These are phyloP conservation scores for Monodelphis domestica DNA, from an alignment of 2,797 vertebrate species.

Conservation along the genomic window DNA sequence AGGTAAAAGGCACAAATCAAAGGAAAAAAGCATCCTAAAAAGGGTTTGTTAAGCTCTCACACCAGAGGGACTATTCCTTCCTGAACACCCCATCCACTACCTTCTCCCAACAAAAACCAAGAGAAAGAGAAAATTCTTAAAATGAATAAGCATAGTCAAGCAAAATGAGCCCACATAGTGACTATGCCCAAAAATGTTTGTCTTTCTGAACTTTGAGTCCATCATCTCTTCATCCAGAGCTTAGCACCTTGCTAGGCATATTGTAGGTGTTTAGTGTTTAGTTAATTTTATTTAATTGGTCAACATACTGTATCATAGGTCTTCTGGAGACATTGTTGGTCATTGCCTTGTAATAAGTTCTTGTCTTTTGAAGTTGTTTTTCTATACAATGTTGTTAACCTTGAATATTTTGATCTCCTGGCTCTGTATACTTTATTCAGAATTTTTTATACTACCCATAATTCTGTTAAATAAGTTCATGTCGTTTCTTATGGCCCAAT, in stretches of 20 bases:
- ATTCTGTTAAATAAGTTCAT: not conserved
- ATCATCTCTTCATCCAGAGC: not conserved
- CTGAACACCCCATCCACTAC: too few relatives aligned
- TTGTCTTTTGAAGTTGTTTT: not conserved
- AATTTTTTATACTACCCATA: not conserved
- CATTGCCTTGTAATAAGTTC: not conserved
- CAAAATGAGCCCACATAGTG: not conserved
- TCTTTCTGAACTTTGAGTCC: not conserved
- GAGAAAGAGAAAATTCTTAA: not conserved
- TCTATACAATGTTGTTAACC: not conserved
- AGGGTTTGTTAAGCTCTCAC: too few relatives aligned
- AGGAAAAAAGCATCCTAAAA: too few relatives aligned
- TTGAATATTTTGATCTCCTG: not conserved
- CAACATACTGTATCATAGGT: not conserved
- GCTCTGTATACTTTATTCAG: not conserved
- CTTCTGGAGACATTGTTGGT: not conserved
- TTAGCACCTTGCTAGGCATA: not conserved
- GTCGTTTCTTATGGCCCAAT: not conserved
- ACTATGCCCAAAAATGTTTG: not conserved
- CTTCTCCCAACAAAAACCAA: not conserved
- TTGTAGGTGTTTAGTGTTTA: not conserved
- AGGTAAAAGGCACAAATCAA: too few relatives aligned
- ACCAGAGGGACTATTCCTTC: too few relatives aligned
- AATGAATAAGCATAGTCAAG: not conserved
- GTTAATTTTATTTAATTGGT: not conserved